phyloP scores from a whole-genome alignment of 2,797 vertebrate species.

The Macropodus opercularis region DNA sequence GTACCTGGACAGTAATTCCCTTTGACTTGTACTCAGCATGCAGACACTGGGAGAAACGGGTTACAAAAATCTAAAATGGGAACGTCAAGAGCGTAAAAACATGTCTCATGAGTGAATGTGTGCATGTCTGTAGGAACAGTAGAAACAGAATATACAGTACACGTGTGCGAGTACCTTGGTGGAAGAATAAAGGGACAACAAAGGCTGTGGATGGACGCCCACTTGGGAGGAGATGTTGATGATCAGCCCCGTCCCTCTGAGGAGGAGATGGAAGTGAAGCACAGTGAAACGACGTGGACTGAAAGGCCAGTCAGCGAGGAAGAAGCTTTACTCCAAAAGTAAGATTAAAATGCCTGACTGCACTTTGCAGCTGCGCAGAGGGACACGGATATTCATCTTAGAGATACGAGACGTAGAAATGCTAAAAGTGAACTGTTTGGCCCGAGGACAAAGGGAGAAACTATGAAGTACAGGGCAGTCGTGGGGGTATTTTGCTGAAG shows the following conservation, averaged over 20 bases:
- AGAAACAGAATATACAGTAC: neutral
- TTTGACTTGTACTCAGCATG: slow-evolving; percentile 77
- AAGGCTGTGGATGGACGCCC: slow-evolving; percentile 71
- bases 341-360: too few relatives aligned
- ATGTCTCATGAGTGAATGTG: neutral
- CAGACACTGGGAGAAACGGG: slow-evolving; percentile 79
- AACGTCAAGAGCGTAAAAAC: slow-evolving; percentile 25
- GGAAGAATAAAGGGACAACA: slow-evolving; percentile 78
- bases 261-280: slow-evolving; percentile 25
- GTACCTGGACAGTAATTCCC: slow-evolving; percentile 84
- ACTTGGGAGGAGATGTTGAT: slow-evolving; percentile 83
- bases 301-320: too few relatives aligned
- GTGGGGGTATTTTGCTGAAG: too few relatives aligned
- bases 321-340: too few relatives aligned
- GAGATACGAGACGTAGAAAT: too few relatives aligned
- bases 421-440: too few relatives aligned
- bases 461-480: too few relatives aligned
- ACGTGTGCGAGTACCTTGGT: slow-evolving; percentile 77
- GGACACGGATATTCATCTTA: too few relatives aligned
- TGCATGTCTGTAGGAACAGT: neutral
- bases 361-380: too few relatives aligned
- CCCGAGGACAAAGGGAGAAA: too few relatives aligned
- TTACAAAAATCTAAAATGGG: slow-evolving; percentile 76
- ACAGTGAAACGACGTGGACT: too few relatives aligned
- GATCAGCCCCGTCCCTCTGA: slow-evolving; percentile 82